Conservation (phyloP, 2,797 vertebrate species). For the Bryconaethiops microstoma region DNA sequence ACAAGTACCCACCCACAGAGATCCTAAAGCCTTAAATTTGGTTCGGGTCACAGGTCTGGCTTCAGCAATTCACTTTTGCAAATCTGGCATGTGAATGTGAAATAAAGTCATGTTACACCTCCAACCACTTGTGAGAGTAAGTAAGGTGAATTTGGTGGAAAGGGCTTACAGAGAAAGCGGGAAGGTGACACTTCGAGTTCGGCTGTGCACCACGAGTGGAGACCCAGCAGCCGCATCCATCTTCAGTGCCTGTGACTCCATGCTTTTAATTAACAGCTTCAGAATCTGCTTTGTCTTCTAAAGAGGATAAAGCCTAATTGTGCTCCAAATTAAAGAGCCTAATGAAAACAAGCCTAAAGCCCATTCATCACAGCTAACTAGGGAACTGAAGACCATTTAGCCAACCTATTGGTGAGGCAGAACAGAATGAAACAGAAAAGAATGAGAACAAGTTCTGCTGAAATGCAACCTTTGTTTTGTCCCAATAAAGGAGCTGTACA, state of each 20-base stretch:
- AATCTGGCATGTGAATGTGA: neutral
- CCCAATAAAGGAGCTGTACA: constrained; percentile 27
- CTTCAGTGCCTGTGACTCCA: constrained; percentile 48
- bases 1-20: no score
- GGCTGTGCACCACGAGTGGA: constrained; percentile 33
- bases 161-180: neutral
- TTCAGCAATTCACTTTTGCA: neutral
- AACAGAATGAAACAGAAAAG: constrained; percentile 14
- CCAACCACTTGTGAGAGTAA: neutral
- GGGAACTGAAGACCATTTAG: constrained; percentile 42
- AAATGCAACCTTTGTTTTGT: constrained; percentile 30
- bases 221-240: constrained; percentile 61
- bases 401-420: constrained; percentile 43
- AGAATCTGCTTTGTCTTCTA: constrained; percentile 68
- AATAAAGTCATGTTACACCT: neutral
- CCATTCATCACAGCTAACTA: constrained; percentile 68
- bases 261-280: constrained; percentile 67
- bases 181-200: constrained; percentile 23
- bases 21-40: no score
- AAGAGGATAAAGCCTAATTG: constrained; percentile 67
- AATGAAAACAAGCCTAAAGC: constrained; percentile 67
- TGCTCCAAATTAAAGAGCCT: constrained; percentile 70
- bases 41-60: no score
- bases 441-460: constrained; percentile 30
- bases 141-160: neutral